Percentiles rank a stretch among this genome's conserved stretches.
Conservation (phyloP, 2,113 vertebrate species). For the Syrrhaptes paradoxus region DNA sequence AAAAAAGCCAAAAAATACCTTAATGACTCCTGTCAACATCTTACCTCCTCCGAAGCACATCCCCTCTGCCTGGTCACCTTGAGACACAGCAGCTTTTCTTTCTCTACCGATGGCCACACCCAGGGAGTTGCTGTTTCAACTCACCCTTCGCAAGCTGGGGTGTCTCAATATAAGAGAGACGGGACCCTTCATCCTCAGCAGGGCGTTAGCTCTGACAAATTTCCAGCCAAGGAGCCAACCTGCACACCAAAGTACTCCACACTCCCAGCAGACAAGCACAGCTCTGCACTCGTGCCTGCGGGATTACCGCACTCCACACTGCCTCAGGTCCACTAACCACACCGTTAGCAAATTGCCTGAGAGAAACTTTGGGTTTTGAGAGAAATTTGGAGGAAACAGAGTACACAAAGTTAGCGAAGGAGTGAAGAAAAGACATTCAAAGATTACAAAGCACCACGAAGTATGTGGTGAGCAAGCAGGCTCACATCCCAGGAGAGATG, state of each 20-base stretch:
- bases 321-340: neutral
- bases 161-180: accelerated
- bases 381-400: neutral
- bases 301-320: neutral
- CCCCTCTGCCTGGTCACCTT: neutral
- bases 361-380: neutral
- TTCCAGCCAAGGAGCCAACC: neutral
- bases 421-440: neutral
- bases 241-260: neutral
- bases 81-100: neutral
- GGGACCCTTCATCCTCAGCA: neutral
- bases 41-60: neutral
- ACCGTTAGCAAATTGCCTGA: neutral
- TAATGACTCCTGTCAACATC: neutral
- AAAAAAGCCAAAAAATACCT: neutral
- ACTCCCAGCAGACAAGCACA: neutral
- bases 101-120: accelerated
- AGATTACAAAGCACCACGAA: neutral
- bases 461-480: neutral
- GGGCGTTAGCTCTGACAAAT: accelerated
- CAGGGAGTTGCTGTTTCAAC: accelerated
- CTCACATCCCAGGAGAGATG: neutral
- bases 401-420: neutral
- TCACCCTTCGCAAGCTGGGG: accelerated
- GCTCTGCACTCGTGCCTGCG: neutral